Percentiles rank a stretch among this genome's conserved stretches.
These are phyloP conservation scores for Drosophila neocordata DNA, from an alignment of 1,140 invertebrate genomes.

Conservation along the genomic window DNA sequence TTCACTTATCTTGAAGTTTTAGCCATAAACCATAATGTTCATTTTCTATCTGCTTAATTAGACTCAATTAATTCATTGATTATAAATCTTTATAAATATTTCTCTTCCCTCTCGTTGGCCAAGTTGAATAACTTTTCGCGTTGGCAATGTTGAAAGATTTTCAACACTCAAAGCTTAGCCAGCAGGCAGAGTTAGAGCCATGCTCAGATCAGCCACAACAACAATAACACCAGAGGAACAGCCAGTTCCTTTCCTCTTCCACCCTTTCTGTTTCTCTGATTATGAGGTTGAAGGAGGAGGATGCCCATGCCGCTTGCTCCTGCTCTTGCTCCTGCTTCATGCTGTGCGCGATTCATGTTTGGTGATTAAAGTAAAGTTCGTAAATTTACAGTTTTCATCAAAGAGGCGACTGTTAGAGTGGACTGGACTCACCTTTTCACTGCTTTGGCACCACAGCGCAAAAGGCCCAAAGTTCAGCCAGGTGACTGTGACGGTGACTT, in stretches of 20 bases:
- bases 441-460: slow-evolving; percentile 43
- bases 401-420: slow-evolving; percentile 77
- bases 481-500: slow-evolving; percentile 72
- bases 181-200: slow-evolving; percentile 14
- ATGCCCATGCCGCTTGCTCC: slow-evolving; percentile 35
- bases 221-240: background rate
- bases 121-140: slow-evolving; percentile 45
- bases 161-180: slow-evolving; percentile 49
- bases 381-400: slow-evolving; percentile 83
- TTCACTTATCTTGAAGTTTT: background rate
- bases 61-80: slow-evolving; percentile 61
- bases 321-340: slow-evolving; percentile 58
- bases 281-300: slow-evolving; percentile 32
- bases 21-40: slow-evolving; percentile 20
- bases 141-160: slow-evolving; percentile 40
- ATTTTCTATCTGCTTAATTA: slow-evolving; percentile 56
- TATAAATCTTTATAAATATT: slow-evolving; percentile 55
- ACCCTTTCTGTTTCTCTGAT: slow-evolving; percentile 19
- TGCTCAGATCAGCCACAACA: slow-evolving; percentile 22
- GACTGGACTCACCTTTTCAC: slow-evolving; percentile 82
- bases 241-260: background rate
- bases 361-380: slow-evolving; percentile 82
- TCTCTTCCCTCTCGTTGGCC: slow-evolving; percentile 14
- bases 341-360: slow-evolving; percentile 82
- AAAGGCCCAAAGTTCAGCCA: slow-evolving; percentile 69